Base-by-base conservation (phyloP, 1,140 invertebrate genomes). In the Neuroterus valhalla region DNA sequence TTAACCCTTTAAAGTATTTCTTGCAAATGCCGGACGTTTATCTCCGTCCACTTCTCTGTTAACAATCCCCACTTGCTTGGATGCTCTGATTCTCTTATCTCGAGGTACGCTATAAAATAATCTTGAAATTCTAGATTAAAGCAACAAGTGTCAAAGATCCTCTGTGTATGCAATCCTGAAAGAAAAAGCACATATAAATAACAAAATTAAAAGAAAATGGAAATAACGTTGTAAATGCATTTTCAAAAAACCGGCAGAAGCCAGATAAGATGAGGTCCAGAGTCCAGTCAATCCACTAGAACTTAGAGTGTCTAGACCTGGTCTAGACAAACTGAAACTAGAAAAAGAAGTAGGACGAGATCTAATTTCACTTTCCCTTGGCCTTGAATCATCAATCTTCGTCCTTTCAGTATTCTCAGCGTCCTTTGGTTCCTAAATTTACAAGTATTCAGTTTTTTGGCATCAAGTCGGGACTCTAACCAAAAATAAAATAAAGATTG, bases 1-100 rank as follows among this genome's bases (percentile, higher is more conserved):
- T 76, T 83, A 73, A 50, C 26, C 10, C 43, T 74, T 45, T 66
- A 76, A 66, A 38, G 72, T 70, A 45, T 68, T 70, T 68, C 68
- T 62, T 62, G 23, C 62, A 66, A 84, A 75, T 85, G 80, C 38
- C 46, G 52, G 67, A 12, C 68, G 46, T 66, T 46, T 44, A 14
- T 66, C 3, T 11, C 44, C 21, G 26, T 1, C 42, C 3, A 31
- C 42, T 12, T 15, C 52, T 50, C 71, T 17, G 2, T 71, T 14
- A 55, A 68, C 69, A 66, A 67, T 67, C 48, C 75, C 75, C 70
- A 43, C 43, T 78, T 48, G 11, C 44, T 42, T 62, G 23, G 2
- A n/a, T 38, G 4, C 17, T 31, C 26, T 55, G 52, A 55, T 55
- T 26, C 31, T 15, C 55, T 62, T 62, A 62, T 62, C 55, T 31